Evolutionary conservation across 2,113 vertebrate genomes (phyloP).

Genomic region (Papio anubis): DNA sequence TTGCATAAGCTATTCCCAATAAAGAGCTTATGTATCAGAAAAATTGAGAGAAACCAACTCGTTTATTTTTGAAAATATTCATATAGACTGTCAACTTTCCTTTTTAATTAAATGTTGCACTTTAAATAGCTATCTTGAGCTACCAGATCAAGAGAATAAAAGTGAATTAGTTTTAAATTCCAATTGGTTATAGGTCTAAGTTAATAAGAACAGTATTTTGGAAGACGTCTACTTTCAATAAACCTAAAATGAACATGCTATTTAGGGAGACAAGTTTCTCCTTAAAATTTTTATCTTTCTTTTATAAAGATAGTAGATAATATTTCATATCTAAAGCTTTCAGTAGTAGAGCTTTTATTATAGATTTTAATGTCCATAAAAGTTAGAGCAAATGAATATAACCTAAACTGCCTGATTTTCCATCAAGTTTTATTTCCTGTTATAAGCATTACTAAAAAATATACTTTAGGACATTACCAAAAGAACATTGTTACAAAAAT

Average conservation of each 20-base stretch:
- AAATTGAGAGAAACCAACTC: background rate
- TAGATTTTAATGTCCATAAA: background rate
- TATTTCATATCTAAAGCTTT: constrained; percentile 33
- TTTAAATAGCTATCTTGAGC: constrained; percentile 44
- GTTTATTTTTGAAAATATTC: constrained; percentile 37
- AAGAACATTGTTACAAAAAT: background rate
- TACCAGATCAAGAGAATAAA: background rate
- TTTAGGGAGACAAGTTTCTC: constrained; percentile 22
- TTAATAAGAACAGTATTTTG: constrained; percentile 42
- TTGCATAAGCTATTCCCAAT: background rate
- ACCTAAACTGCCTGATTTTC: background rate
- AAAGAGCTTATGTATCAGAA: background rate
- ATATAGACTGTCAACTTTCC: background rate
- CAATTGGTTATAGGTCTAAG: background rate
- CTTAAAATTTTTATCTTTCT: constrained; percentile 10
- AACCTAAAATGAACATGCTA: background rate
- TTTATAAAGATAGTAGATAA: constrained; percentile 40
- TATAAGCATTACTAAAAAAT: background rate
- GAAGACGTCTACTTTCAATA: constrained; percentile 23
- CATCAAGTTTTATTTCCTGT: background rate
- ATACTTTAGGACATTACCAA: background rate
- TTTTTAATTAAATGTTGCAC: constrained; percentile 47
- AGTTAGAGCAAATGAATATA: background rate
- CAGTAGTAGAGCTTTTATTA: background rate
- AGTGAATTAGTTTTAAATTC: constrained; percentile 29